Evolutionary conservation across 2,888 invertebrate species (phyloP).

Genomic region (Synanthedon andrenaeformis): DNA sequence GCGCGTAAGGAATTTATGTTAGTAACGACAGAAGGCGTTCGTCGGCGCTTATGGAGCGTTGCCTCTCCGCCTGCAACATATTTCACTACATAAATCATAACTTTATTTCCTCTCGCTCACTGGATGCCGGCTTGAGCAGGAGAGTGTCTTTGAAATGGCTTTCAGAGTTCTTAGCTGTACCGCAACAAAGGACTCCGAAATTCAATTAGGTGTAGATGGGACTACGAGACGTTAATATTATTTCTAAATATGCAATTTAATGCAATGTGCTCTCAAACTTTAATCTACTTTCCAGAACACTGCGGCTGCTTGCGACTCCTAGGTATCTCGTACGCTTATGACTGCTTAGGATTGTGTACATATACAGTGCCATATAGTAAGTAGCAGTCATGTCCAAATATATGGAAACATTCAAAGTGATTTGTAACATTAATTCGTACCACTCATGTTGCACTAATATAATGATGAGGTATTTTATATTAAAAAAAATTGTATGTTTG

Average conservation of each 20-base stretch:
- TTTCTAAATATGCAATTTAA: slow-evolving; percentile 35
- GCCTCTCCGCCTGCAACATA: slow-evolving; percentile 45
- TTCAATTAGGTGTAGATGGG: slow-evolving; percentile 55
- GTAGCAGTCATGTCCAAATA: no score
- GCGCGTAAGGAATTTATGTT: slow-evolving; percentile 27
- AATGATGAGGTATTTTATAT: no score
- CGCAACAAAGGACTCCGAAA: slow-evolving; percentile 58
- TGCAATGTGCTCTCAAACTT: slow-evolving; percentile 7
- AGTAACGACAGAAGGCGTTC: slow-evolving; percentile 39
- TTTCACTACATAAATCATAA: slow-evolving; percentile 68
- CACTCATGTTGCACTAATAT: no score
- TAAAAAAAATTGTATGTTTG: no score
- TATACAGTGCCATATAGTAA: no score
- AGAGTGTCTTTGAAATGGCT: slow-evolving; percentile 63
- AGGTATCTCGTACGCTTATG: background rate
- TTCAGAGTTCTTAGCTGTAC: slow-evolving; percentile 51
- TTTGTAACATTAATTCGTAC: no score
- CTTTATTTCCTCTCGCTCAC: slow-evolving; percentile 66
- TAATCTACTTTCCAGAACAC: slow-evolving; percentile 1
- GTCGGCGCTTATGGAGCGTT: slow-evolving; percentile 29
- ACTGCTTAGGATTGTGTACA: no score
- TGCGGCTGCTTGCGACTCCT: background rate
- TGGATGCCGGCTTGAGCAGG: slow-evolving; percentile 32
- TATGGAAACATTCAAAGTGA: no score
- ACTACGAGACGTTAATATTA: slow-evolving; percentile 33